phyloP scores from a whole-genome alignment of 2,888 invertebrate genomes.

The Scaptomyza cyrtandrae region DNA sequence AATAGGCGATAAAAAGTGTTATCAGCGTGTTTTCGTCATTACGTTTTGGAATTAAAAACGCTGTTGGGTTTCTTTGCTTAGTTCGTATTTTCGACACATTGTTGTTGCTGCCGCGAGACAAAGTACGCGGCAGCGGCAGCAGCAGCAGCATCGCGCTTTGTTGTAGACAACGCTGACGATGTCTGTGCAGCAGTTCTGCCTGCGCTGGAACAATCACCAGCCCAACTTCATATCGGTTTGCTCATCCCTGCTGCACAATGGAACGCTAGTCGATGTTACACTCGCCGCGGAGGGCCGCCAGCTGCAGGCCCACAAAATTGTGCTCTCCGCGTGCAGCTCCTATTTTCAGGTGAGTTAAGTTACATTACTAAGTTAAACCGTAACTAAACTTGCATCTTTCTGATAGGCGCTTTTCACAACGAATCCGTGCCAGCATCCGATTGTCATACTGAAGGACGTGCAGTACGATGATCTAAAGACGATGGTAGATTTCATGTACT shows the following conservation, averaged over 20 bases:
- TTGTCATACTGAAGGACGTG: constrained; percentile 95
- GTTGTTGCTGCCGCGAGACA: constrained; percentile 63
- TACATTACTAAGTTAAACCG: background rate
- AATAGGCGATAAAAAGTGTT: constrained; percentile 73
- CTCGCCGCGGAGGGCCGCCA: constrained; percentile 95
- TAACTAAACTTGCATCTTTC: background rate
- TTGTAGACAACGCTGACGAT: constrained; percentile 82
- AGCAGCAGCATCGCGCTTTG: constrained; percentile 50
- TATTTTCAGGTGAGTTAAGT: constrained; percentile 91
- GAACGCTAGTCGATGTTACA: constrained; percentile 94
- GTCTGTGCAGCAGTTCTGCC: constrained; percentile 91
- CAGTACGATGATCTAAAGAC: constrained; percentile 93
- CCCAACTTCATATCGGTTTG: constrained; percentile 96
- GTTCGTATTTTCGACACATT: constrained; percentile 44
- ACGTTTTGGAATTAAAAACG: constrained; percentile 45
- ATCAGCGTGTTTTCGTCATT: constrained; percentile 71
- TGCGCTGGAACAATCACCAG: constrained; percentile 97
- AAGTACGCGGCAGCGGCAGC: constrained; percentile 63
- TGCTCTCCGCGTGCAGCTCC: constrained; percentile 95
- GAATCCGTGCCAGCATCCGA: constrained; percentile 95
- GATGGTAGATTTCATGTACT: constrained; percentile 96
- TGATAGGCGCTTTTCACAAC: constrained; percentile 91
- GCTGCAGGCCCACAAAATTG: constrained; percentile 94
- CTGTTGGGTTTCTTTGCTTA: constrained; percentile 44
- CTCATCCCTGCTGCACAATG: constrained; percentile 92